Conservation (phyloP, 2,113 vertebrate species). For the Panurus biarmicus region DNA sequence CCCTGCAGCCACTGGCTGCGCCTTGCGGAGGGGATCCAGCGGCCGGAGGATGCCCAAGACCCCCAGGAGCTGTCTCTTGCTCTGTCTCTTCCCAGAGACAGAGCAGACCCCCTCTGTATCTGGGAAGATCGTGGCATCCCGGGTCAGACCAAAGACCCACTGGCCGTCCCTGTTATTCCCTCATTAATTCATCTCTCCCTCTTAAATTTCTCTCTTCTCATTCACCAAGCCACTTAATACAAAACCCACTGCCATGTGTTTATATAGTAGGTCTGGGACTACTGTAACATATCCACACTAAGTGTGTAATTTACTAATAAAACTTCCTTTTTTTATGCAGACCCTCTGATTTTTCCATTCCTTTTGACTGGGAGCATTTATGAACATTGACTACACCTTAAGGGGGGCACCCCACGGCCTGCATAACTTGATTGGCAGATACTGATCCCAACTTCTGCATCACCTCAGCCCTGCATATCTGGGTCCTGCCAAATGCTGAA, state of each 20-base stretch:
- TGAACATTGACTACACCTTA: too few relatives aligned
- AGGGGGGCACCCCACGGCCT: rapidly evolving
- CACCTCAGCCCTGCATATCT: neutral
- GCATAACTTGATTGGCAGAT: neutral
- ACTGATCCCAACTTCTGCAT: neutral
- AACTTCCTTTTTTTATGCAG: neutral
- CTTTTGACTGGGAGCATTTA: neutral
- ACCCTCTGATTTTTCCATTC: neutral
- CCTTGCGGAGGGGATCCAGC: too few relatives aligned
- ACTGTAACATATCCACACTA: neutral
- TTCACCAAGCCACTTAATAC: neutral
- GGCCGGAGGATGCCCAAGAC: too few relatives aligned
- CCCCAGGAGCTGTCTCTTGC: too few relatives aligned
- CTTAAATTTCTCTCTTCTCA: neutral
- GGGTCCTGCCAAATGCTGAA: neutral
- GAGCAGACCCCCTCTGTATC: too few relatives aligned
- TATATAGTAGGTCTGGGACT: neutral
- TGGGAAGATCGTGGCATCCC: too few relatives aligned
- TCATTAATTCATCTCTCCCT: neutral
- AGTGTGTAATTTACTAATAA: neutral
- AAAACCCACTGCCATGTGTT: neutral
- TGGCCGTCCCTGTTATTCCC: too few relatives aligned
- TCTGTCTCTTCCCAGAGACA: too few relatives aligned
- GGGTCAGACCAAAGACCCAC: too few relatives aligned
- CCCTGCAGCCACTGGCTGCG: too few relatives aligned